Percentiles rank a stretch among this genome's conserved stretches.
Conservation (phyloP, 2,113 vertebrate genomes). For the Arenaria interpres region DNA sequence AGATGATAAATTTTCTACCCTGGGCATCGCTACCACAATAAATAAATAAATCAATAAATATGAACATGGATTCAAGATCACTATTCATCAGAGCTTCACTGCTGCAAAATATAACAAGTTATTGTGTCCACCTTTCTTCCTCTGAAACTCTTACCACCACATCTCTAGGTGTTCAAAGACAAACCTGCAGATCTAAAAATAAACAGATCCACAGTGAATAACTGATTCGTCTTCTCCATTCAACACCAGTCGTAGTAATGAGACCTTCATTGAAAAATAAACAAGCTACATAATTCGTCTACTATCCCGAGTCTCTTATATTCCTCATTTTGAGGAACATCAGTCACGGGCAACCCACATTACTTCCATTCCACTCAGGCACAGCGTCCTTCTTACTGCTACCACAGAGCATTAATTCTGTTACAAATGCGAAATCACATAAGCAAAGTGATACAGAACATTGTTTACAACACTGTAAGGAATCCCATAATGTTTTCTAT, state of each 20-base stretch:
- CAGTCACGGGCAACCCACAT: not conserved
- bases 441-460: not conserved
- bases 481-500: conserved; percentile 17
- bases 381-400: not conserved
- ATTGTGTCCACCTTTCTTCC: not conserved
- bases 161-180: not conserved
- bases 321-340: conserved; percentile 1
- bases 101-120: not conserved
- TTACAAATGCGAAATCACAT: conserved; percentile 19
- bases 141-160: not conserved
- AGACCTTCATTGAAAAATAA: not conserved
- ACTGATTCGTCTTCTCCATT: not conserved
- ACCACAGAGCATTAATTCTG: not conserved
- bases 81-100: not conserved
- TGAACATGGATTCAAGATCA: not conserved
- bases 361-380: not conserved
- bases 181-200: not conserved
- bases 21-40: not conserved
- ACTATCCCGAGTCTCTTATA: not conserved
- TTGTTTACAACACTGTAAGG: conserved; percentile 37
- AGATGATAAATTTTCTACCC: not conserved
- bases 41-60: not conserved
- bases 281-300: conserved; percentile 8
- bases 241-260: not conserved
- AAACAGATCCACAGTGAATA: not conserved